Base-by-base conservation (phyloP, 92 coral and sea anemone species). In the Virgularia gustaviana region DNA sequence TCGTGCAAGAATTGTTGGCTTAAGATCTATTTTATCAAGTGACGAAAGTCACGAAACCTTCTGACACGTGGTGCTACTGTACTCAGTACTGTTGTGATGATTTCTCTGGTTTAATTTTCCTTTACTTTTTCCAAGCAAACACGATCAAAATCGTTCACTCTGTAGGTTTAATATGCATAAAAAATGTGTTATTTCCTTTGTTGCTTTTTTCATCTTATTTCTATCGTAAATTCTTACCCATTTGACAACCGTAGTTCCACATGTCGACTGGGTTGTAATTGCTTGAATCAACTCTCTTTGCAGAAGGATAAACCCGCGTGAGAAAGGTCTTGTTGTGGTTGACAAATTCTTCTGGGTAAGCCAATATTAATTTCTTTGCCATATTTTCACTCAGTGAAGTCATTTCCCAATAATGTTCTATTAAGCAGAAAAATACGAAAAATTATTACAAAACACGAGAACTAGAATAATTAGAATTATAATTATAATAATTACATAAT, bases 191-290 rank as follows among this genome's bases (percentile, higher is more conserved):
- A n/a, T n/a, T n/a, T n/a, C n/a, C n/a, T n/a, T n/a, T n/a, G n/a
- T n/a, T n/a, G n/a, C n/a, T n/a, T n/a, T n/a, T n/a, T n/a, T n/a
- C n/a, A n/a, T n/a, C n/a, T n/a, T n/a, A n/a, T n/a, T n/a, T n/a
- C n/a, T n/a, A n/a, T n/a, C n/a, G 33, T 15, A 72, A 16, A 35
- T 32, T 11, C 86, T 77, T 55, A 94, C 99, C 99, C 84, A 94
- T 70, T 74, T 94, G 99, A 37, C 99, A 94, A 59, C 99, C 99
- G 53, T 87, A 94, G 71, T 94, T 88, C 99, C 99, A 94, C 87
- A 94, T 89, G 33, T 94, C 96, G 51, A 89, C 94, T 6, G 99
- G 99, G 37, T 89, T 77, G 78, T 55, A 94, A 67, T 94, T 94
- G 67, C 99, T 94, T 6, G 99, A 94, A 60, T 86, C 91, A 44